Evolutionary conservation across 35 echinoderm and acorn worm genomes (phyloP).

Genomic region (Heliocidaris tuberculata): DNA sequence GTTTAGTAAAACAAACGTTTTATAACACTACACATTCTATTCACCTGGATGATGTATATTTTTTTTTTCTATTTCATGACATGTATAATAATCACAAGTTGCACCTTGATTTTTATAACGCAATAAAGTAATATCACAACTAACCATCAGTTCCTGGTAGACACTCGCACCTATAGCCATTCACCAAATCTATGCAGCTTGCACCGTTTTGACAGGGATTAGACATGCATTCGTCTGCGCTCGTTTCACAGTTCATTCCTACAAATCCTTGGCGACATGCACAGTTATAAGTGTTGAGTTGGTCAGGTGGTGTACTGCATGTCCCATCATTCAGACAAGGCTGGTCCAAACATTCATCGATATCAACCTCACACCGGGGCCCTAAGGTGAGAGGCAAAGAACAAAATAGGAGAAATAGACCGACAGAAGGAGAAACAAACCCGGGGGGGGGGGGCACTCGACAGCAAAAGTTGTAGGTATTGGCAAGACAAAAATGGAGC

Average conservation of each 20-base stretch:
- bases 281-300: slow-evolving; percentile 42
- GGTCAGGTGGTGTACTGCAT: not conserved
- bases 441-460: too few species aligned
- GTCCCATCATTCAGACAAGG: slow-evolving; percentile 44
- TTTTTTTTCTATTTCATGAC: too few species aligned
- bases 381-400: not conserved
- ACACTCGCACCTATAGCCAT: slow-evolving; percentile 34
- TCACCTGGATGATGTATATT: too few species aligned
- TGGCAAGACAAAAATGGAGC: too few species aligned
- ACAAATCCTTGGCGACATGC: slow-evolving; percentile 21
- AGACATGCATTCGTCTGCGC: not conserved
- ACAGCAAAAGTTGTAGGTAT: too few species aligned
- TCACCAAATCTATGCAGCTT: slow-evolving; percentile 13
- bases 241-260: slow-evolving; percentile 44
- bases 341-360: not conserved
- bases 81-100: too few species aligned
- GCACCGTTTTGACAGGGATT: slow-evolving; percentile 48
- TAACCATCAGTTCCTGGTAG: slow-evolving; percentile 19
- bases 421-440: not conserved
- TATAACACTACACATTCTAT: too few species aligned
- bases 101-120: not conserved
- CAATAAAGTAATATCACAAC: not conserved
- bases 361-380: slow-evolving; percentile 28
- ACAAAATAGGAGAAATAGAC: not conserved
- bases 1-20: too few species aligned